Evolutionary conservation across 2,888 invertebrate genomes (phyloP).

Genomic region (Eurytoma adleriae): DNA sequence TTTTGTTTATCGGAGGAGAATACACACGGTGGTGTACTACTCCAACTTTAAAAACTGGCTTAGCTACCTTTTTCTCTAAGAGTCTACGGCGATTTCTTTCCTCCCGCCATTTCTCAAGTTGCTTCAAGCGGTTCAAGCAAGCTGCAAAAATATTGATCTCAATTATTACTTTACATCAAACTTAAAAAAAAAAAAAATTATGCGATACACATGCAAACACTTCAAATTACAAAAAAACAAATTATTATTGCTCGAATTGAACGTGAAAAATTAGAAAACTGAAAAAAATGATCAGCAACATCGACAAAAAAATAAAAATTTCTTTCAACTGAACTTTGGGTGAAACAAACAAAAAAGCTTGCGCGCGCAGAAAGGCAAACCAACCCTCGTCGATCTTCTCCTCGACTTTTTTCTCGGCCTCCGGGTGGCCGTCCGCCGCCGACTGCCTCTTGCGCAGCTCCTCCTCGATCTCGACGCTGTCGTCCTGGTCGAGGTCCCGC

Average conservation of each 20-base stretch:
- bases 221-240: too few species aligned
- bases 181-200: too few species aligned
- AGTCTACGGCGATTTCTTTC: conserved; percentile 62
- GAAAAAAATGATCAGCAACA: too few species aligned
- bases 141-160: conserved; percentile 3
- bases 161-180: too few species aligned
- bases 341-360: too few species aligned
- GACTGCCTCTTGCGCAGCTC: neutral
- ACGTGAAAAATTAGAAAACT: too few species aligned
- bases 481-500: conserved; percentile 28
- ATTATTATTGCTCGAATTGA: too few species aligned
- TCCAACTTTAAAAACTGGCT: conserved; percentile 69
- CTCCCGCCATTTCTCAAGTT: conserved; percentile 64
- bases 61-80: conserved; percentile 61
- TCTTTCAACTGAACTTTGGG: too few species aligned
- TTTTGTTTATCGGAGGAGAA: conserved; percentile 61
- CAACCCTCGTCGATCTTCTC: neutral
- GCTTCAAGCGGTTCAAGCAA: conserved; percentile 47
- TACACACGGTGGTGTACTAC: conserved; percentile 66
- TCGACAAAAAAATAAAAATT: too few species aligned
- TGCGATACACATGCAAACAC: too few species aligned
- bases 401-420: conserved; percentile 9
- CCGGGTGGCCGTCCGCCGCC: neutral
- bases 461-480: conserved; percentile 10
- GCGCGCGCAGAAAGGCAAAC: too few species aligned